Evolutionary conservation across 2,888 invertebrate species (phyloP).

Genomic region (Emmelina monodactyla): DNA sequence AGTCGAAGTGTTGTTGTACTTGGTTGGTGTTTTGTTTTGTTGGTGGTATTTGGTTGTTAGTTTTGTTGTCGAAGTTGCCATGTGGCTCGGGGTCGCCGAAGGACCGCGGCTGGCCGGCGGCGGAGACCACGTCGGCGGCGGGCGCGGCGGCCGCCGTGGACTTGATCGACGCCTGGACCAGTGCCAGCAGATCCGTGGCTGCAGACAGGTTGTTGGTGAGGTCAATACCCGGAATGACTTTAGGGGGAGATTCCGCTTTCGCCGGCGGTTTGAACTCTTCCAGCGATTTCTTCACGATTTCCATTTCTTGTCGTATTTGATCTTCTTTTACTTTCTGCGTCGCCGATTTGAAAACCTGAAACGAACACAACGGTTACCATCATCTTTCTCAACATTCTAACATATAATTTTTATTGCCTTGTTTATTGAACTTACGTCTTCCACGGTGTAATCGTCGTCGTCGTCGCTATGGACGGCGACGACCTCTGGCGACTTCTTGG

Average conservation of each 20-base stretch:
- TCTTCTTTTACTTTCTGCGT: conserved; percentile 75
- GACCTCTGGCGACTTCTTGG: conserved; percentile 7
- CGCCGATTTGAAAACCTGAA: conserved; percentile 74
- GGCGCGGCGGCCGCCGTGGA: conserved; percentile 21
- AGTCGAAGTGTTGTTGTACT: neutral
- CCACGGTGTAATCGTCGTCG: conserved; percentile 84
- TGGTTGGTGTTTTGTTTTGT: neutral
- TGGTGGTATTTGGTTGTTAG: conserved; percentile 8
- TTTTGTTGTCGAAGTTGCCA: conserved; percentile 2
- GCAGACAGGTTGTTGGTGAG: conserved; percentile 30
- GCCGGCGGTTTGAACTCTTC: conserved; percentile 29
- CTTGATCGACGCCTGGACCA: conserved; percentile 47
- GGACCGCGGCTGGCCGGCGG: conserved; percentile 35
- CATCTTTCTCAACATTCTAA: too few species aligned
- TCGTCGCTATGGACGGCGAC: conserved; percentile 68
- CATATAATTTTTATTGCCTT: too few species aligned
- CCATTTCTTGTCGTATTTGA: conserved; percentile 64
- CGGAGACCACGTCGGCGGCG: conserved; percentile 26
- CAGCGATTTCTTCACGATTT: conserved; percentile 57
- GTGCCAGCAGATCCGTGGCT: conserved; percentile 40
- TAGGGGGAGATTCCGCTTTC: conserved; percentile 11
- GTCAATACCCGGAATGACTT: conserved; percentile 14
- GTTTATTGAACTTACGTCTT: conserved; percentile 68
- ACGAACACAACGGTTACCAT: too few species aligned
- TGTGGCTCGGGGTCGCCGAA: conserved; percentile 39